phyloP scores from a whole-genome alignment of 2,113 vertebrate genomes.

The Ondatra zibethicus region DNA sequence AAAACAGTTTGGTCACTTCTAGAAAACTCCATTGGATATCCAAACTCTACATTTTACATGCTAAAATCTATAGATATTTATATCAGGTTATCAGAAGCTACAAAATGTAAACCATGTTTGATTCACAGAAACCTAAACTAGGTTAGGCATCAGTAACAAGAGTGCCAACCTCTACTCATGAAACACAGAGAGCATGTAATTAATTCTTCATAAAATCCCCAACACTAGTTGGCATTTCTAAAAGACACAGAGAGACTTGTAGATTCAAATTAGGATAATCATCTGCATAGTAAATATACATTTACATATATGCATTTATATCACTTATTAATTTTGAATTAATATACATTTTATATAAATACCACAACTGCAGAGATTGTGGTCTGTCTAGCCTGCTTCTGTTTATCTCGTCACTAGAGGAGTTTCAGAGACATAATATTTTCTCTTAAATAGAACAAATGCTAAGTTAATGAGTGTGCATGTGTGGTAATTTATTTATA shows the following conservation, averaged over 20 bases:
- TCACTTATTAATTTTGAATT: not conserved
- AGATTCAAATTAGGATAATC: not conserved
- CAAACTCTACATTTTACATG: constrained; percentile 18
- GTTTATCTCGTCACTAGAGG: no score
- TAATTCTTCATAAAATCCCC: not conserved
- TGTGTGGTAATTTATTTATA: accelerated
- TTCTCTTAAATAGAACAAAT: not conserved
- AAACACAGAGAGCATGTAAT: not conserved
- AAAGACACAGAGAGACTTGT: not conserved
- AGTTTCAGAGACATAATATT: not conserved
- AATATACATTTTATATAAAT: not conserved
- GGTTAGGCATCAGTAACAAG: not conserved
- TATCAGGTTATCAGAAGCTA: constrained; percentile 15
- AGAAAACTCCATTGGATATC: not conserved
- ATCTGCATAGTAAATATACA: not conserved
- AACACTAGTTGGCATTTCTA: not conserved
- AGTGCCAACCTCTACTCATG: not conserved
- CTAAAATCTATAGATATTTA: not conserved
- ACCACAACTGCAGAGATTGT: accelerated
- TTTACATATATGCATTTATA: not conserved
- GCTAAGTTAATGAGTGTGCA: not conserved
- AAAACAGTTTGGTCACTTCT: not conserved
- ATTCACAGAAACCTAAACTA: not conserved
- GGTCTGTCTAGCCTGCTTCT: not conserved
- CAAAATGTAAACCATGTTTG: not conserved